phyloP scores from a whole-genome alignment of 2,888 invertebrate species.

The Archips xylosteana region DNA sequence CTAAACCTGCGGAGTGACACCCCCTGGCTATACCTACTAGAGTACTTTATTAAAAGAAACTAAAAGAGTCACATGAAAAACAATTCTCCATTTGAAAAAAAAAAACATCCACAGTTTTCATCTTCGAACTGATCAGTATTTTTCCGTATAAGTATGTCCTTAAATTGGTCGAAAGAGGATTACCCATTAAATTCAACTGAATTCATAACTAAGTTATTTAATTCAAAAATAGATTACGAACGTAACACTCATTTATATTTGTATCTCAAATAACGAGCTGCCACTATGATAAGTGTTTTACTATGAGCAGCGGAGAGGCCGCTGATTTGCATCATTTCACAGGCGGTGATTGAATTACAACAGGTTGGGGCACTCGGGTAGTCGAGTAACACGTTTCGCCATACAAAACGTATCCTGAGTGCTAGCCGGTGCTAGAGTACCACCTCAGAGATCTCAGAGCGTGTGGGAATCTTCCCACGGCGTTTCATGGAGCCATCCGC shows the following conservation, averaged over 20 bases:
- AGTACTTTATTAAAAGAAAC: too few species aligned
- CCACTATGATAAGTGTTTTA: constrained; percentile 18
- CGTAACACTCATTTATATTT: not conserved
- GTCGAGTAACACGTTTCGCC: constrained; percentile 33
- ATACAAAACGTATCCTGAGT: constrained; percentile 29
- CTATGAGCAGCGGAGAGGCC: constrained; percentile 2
- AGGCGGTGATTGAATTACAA: constrained; percentile 21
- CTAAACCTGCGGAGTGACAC: too few species aligned
- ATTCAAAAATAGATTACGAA: constrained; percentile 14
- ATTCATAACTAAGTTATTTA: not conserved
- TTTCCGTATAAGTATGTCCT: constrained; percentile 15
- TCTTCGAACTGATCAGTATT: constrained; percentile 5
- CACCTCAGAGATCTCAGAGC: not conserved
- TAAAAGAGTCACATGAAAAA: not conserved
- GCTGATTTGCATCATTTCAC: constrained; percentile 14
- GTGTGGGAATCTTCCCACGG: constrained; percentile 36
- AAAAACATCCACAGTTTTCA: not conserved
- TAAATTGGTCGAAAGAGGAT: constrained; percentile 9
- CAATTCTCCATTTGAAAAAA: not conserved
- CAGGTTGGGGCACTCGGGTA: constrained; percentile 20
- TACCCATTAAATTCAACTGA: not conserved
- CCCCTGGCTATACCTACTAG: too few species aligned
- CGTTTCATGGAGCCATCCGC: constrained; percentile 8
- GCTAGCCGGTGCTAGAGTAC: not conserved
- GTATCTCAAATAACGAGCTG: constrained; percentile 14